Evolutionary conservation across 2,797 vertebrate species (phyloP).

Genomic region (Myoxocephalus aenaeus): DNA sequence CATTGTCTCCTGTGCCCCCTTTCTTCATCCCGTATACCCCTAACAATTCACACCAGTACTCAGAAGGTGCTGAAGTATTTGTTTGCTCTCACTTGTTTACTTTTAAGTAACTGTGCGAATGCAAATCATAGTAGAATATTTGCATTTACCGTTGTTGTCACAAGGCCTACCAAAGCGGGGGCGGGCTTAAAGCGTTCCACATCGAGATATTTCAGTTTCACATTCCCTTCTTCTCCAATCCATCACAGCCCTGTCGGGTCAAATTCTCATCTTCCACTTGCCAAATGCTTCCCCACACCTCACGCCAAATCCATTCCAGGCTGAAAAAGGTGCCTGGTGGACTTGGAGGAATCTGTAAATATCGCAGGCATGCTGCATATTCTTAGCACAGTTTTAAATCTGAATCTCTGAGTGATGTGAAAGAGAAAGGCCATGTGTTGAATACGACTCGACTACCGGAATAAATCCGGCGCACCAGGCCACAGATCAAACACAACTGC

Average conservation of each 20-base stretch:
- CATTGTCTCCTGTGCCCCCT: no score
- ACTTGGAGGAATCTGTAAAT: slow-evolving; percentile 48
- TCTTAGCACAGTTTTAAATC: slow-evolving; percentile 29
- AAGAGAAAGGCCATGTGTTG: slow-evolving; percentile 27
- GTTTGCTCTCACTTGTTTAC: neutral
- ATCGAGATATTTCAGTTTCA: slow-evolving; percentile 11
- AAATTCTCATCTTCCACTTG: slow-evolving; percentile 35
- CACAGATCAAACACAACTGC: slow-evolving; percentile 39
- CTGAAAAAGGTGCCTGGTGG: slow-evolving; percentile 44
- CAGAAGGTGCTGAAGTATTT: neutral
- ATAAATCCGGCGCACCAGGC: slow-evolving; percentile 47
- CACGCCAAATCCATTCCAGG: slow-evolving; percentile 36
- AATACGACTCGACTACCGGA: slow-evolving; percentile 35
- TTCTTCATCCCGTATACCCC: neutral
- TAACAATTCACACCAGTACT: neutral
- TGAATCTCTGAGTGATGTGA: slow-evolving; percentile 19
- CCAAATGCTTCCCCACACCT: slow-evolving; percentile 31
- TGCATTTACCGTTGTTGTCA: slow-evolving; percentile 6
- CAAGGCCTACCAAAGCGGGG: neutral
- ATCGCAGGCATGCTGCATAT: slow-evolving; percentile 44
- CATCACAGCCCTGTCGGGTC: slow-evolving; percentile 27
- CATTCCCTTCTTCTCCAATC: slow-evolving; percentile 13
- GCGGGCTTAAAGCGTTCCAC: slow-evolving; percentile 14
- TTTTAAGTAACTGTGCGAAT: neutral
- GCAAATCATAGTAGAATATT: slow-evolving; percentile 4